Conservation (phyloP, 2,113 vertebrate genomes). For the Vidua chalybeata region DNA sequence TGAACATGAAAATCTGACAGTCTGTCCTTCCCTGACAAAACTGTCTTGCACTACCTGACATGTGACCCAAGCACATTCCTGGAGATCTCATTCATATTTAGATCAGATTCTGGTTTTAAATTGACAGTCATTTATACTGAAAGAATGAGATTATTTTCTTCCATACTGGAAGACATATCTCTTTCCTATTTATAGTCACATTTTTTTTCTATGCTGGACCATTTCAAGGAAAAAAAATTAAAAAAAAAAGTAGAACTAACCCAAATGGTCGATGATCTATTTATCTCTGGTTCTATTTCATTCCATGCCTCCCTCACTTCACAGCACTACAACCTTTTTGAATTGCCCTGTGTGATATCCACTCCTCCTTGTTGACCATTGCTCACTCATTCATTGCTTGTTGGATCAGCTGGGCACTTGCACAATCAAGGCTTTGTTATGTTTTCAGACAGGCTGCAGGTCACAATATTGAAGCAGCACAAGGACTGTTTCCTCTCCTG, state of each 20-base stretch:
- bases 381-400: conserved; percentile 69
- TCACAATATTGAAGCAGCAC: conserved; percentile 70
- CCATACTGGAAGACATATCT: not conserved
- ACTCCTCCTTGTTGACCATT: conserved; percentile 67
- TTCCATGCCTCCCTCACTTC: conserved; percentile 42
- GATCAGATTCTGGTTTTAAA: not conserved
- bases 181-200: not conserved
- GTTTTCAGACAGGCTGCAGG: conserved; percentile 66
- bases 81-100: not conserved
- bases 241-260: not conserved
- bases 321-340: conserved; percentile 52
- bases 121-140: not conserved
- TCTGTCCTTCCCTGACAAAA: not conserved
- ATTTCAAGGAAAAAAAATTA: not conserved
- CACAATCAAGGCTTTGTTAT: conserved; percentile 67
- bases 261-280: not conserved
- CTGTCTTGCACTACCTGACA: not conserved
- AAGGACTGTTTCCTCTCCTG: conserved; percentile 58
- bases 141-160: not conserved
- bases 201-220: not conserved
- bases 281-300: conserved; percentile 6
- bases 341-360: conserved; percentile 64
- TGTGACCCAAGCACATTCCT: not conserved
- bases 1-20: not conserved
- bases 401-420: conserved; percentile 73